Conservation (phyloP, 1,140 invertebrate genomes). For the Littorina saxatilis region DNA sequence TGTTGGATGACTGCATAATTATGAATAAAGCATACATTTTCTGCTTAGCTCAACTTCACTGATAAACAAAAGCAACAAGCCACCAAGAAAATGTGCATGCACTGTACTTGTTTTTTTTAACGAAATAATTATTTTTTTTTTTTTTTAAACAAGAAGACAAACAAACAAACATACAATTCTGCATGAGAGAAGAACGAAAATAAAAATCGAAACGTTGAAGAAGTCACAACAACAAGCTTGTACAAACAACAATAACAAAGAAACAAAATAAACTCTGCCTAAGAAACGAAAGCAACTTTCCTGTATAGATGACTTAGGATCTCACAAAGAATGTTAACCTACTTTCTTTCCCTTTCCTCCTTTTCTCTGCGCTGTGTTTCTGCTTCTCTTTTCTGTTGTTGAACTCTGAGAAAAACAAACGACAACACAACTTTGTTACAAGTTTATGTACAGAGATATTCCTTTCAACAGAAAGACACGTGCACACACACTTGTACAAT, state of each 20-base stretch:
- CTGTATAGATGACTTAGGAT: not conserved
- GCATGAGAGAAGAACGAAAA: not conserved
- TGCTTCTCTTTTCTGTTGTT: conserved; percentile 57
- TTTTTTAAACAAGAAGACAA: not conserved
- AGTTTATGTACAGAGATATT: not conserved
- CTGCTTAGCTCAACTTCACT: too few species aligned
- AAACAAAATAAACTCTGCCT: not conserved
- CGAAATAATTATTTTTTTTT: not conserved
- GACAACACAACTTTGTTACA: not conserved
- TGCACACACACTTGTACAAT: not conserved
- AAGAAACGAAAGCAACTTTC: too few species aligned
- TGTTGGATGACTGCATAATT: not conserved
- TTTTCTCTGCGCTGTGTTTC: conserved; percentile 47
- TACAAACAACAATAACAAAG: not conserved
- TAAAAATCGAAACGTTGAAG: not conserved
- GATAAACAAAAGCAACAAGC: too few species aligned
- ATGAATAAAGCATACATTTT: not conserved
- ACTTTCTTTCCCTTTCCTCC: conserved; percentile 57
- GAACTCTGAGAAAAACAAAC: conserved; percentile 36
- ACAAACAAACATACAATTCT: not conserved
- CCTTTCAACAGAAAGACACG: not conserved
- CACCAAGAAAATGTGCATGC: too few species aligned
- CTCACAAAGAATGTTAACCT: conserved; percentile 2
- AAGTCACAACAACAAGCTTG: not conserved
- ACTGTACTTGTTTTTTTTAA: too few species aligned